Conservation (phyloP, 1,140 invertebrate genomes). For the Scylla paramamosain region DNA sequence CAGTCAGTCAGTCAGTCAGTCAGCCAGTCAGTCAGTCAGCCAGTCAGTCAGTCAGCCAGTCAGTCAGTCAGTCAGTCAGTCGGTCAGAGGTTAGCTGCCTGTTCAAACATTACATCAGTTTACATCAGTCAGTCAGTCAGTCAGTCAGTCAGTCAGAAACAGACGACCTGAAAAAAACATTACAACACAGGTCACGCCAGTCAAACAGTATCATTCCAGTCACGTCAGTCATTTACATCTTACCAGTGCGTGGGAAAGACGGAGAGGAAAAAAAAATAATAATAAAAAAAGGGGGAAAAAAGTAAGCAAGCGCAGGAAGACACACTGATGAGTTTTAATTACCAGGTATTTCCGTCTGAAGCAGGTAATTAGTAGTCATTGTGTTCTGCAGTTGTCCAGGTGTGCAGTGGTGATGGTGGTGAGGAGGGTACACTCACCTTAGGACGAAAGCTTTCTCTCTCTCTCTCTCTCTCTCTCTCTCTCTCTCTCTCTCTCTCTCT, state of each 20-base stretch:
- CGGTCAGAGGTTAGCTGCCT: too few relatives aligned
- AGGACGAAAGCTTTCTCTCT: slow-evolving; percentile 8
- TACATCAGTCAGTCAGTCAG: neutral
- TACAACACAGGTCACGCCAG: too few relatives aligned
- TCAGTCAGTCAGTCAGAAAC: too few relatives aligned
- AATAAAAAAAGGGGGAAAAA: too few relatives aligned
- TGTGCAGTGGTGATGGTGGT: neutral
- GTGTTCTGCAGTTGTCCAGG: neutral
- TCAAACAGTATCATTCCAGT: too few relatives aligned
- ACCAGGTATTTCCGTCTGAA: neutral
- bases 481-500: neutral
- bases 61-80: neutral
- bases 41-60: too few relatives aligned
- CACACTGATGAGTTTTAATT: neutral
- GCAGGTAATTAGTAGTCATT: neutral
- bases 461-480: neutral
- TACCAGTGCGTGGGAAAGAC: too few relatives aligned
- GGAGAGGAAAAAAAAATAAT: too few relatives aligned
- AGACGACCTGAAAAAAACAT: too few relatives aligned
- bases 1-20: slow-evolving; percentile 8
- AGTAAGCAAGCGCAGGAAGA: neutral
- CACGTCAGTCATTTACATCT: too few relatives aligned
- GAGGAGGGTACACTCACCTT: neutral
- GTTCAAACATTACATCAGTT: neutral
- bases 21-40: neutral